A percentile compares a stretch with the other conserved stretches of the same genome.
Conservation (phyloP, 2,113 vertebrate genomes). For the Acanthochromis polyacanthus region DNA sequence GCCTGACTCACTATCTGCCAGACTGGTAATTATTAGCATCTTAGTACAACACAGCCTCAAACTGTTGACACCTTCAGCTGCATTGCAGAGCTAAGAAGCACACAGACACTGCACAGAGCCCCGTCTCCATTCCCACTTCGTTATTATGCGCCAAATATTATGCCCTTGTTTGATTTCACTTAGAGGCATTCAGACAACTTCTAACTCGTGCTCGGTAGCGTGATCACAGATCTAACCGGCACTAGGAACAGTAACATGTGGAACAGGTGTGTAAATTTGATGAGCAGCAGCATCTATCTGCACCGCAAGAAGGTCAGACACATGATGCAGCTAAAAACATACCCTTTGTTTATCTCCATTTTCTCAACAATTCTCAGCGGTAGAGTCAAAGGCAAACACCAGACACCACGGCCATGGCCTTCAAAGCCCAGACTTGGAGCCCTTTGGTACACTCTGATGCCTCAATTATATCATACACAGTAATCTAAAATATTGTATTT, state of each 20-base stretch:
- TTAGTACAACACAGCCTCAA: constrained; percentile 17
- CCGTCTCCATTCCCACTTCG: no score
- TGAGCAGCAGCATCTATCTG: constrained; percentile 5
- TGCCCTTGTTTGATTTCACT: no score
- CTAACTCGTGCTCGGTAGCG: no score
- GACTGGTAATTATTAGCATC: constrained; percentile 38
- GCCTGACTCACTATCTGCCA: constrained; percentile 24
- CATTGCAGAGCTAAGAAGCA: background rate
- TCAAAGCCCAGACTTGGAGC: no score
- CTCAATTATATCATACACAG: no score
- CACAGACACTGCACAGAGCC: background rate
- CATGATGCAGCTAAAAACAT: background rate
- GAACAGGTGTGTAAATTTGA: background rate
- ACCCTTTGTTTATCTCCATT: background rate
- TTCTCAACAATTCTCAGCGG: background rate
- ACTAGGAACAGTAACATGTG: background rate
- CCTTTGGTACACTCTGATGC: no score
- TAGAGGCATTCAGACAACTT: background rate
- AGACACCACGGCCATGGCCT: background rate
- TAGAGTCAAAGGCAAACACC: constrained; percentile 5
- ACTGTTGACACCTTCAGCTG: constrained; percentile 21
- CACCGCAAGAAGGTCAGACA: background rate
- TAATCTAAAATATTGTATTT: no score
- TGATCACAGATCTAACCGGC: background rate
- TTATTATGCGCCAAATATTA: no score